Evolutionary conservation across 2,888 invertebrate species (phyloP), one percentile per base, ranked within the genome.

Genomic region (Philereme transversata): DNA sequence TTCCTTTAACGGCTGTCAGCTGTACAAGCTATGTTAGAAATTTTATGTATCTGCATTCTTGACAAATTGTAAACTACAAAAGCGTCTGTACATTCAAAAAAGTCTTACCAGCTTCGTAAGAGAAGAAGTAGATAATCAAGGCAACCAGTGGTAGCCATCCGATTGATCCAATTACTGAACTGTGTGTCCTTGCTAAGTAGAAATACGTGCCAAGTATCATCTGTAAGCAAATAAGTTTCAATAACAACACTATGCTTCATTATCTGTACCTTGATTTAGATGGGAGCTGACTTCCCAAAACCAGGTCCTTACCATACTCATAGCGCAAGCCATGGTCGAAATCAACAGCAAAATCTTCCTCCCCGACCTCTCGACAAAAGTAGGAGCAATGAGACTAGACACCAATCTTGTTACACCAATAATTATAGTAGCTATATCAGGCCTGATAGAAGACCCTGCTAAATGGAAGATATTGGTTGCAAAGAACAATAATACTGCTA

Each of bases 271-370:
- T n/a, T n/a, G n/a, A n/a, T n/a, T n/a, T n/a, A n/a, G n/a, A n/a
- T n/a, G n/a, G n/a, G n/a, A n/a, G n/a, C n/a, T n/a, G n/a, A n/a
- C n/a, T n/a, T n/a, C n/a, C n/a, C n/a, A n/a, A n/a, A n/a, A n/a
- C n/a, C n/a, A n/a, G n/a, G n/a, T n/a, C 66, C 78, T 76, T 67
- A 84, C 83, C 71, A 83, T 72, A 71, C 78, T 79, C 5, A 80
- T 4, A 59, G 68, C 68, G 60, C 81, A 80, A 4, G 74, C 53
- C 40, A 54, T 54, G 9, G 53, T 54, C 3, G 53, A 54, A 6
- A 54, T 54, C 22, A 54, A 33, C 8, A 54, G 33, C 7, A 54
- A 36, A 3, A 54, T 38, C 46, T 54, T 54, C 33, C 53, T 36
- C n/a, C 53, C 53, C 5, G 47, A 8, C 11, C 53, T 46, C 40